Base-by-base conservation (phyloP, 37 sponge, comb jelly and placozoan species). In the Hexactinellida sp. region DNA sequence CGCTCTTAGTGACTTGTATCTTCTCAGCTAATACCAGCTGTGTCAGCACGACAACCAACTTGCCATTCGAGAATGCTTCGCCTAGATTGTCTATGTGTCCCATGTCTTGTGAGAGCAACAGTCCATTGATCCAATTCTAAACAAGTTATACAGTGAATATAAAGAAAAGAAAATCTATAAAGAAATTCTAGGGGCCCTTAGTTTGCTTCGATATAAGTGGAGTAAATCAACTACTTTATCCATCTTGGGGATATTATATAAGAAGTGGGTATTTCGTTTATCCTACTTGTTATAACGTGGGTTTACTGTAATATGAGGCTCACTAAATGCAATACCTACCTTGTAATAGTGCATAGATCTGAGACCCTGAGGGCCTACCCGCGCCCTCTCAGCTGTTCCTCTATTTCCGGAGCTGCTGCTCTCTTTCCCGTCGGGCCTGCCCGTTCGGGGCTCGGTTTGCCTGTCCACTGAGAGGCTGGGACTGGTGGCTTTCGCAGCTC, bases 341-440 rank as follows among this genome's bases (percentile, higher is more conserved):
- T 63, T 10, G 34, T 63, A 63, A n/a, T 63, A 63, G 76, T 63
- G 21, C 76, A 63, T n/a, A 25, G 76, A 63, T 63, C 76, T 63
- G 76, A 63, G 76, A 10, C 76, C 76, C 3, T 63, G 19, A 63
- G 76, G 76, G 16, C 5, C 30, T 28, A 63, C 76, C 5, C 32
- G 3, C 5, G 76, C 76, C 30, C 28, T 63, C 76, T 28, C 21
- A 21, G 5, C 76, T 25, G 5, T 63, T 5, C 47, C 47, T 16
- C 47, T 41, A 16, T 13, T 5, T 41, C 47, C 5, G 47, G 47
- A 41, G 47, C 5, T 5, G 5, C 47, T 5, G 5, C 10, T 41
- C 25, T 28, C n/a, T n/a, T n/a, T n/a, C n/a, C n/a, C n/a, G n/a
- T n/a, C n/a, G n/a, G n/a, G n/a, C n/a, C n/a, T n/a, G n/a, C n/a